A percentile compares a stretch with the other conserved stretches of the same genome.
Evolutionary conservation across 2,888 invertebrate species (phyloP).

Genomic region (Alitta virens): DNA sequence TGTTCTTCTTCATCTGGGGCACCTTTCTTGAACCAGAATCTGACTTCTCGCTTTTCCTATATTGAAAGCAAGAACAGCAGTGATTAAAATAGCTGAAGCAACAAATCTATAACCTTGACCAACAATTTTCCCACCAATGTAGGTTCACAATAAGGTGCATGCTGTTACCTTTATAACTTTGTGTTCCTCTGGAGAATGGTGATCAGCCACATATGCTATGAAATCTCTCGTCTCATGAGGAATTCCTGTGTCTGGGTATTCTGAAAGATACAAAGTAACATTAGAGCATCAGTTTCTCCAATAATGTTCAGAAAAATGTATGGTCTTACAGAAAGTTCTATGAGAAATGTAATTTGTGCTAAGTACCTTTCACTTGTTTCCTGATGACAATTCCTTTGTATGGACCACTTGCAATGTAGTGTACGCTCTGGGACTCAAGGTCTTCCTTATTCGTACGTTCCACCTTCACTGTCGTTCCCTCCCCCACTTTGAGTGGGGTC

Average conservation of each 20-base stretch:
- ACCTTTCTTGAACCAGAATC: constrained; percentile 22
- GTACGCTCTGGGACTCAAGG: constrained; percentile 17
- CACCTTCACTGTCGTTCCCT: constrained; percentile 17
- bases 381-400: constrained; percentile 28
- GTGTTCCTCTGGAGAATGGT: background rate
- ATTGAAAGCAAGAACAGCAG: background rate
- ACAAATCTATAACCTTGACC: too few species aligned
- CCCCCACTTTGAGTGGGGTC: constrained; percentile 21
- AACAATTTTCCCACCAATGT: background rate
- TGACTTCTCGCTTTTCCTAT: constrained; percentile 23
- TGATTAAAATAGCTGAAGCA: too few species aligned
- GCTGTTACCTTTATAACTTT: background rate
- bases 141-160: background rate
- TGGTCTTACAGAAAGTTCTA: too few species aligned
- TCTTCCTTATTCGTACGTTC: constrained; percentile 16
- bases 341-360: too few species aligned
- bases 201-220: constrained; percentile 1
- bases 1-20: constrained; percentile 8
- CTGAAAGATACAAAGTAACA: constrained; percentile 1
- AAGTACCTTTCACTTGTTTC: constrained; percentile 20
- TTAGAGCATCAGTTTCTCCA: too few species aligned
- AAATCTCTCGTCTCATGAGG: background rate
- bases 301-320: too few species aligned
- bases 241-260: background rate
- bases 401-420: constrained; percentile 27